Base-by-base conservation (phyloP, 2,797 vertebrate genomes). In the Helarctos malayanus region DNA sequence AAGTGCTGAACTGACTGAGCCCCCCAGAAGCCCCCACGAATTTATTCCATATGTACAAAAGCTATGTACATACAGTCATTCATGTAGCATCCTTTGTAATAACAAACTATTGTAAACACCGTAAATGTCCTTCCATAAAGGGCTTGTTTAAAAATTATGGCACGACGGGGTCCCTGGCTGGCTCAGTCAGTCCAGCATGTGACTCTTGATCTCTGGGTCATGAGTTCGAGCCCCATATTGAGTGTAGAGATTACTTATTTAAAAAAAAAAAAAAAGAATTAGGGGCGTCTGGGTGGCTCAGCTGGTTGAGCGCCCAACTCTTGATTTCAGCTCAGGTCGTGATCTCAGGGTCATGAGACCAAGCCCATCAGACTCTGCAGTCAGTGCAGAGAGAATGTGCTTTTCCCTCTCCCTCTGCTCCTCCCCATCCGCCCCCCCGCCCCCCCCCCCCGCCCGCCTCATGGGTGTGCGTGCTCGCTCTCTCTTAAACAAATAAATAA, bases 71-170 rank as follows among this genome's bases (percentile, higher is more conserved):
- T 38, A 79, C 13, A 81, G 75, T 81, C 76, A 86, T 25, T 90
- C 15, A 32, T 52, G 35, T 35, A 75, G n/a, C 27, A 75, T 15
- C 65, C 65, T 95, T 93, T 59, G 9, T 57, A 89, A 93, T 1
- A 80, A 79, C 32, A 89, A 94, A 92, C 71, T 75, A 83, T 2
- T 84, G 21, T 89, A 69, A 86, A 57, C 15, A 91, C 25, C n/a
- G 75, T 86, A 81, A 88, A 59, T 61, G 5, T 35, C 47, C n/a
- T 52, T 80, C 54, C 29, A 80, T 5, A 73, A 32, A 92, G 11
- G n/a, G 71, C 23, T 63, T 35, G 32, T 59, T 93, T 69, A 89
- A 89, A 92, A 88, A 76, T 25, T 32, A 65, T n/a, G 63, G 32
- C 63, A 65, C 7, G 32, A 65, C 63, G 18, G 14, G 32, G 32